Evolutionary conservation across 1,140 invertebrate species (phyloP).

Genomic region (Musca vetustissima): DNA sequence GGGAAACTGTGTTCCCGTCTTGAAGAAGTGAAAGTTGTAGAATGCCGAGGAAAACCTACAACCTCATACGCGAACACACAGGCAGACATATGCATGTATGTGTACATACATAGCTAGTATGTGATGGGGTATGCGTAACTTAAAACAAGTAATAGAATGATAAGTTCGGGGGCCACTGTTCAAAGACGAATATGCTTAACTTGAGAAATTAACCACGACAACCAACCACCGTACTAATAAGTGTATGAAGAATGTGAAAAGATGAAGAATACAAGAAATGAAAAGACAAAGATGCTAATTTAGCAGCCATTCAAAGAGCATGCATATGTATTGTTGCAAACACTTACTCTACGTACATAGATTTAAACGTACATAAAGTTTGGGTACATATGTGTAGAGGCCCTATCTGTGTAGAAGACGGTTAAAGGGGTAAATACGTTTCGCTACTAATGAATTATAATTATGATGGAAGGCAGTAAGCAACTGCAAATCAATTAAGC

Average conservation of each 20-base stretch:
- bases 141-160: neutral
- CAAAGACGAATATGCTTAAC: neutral
- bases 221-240: slow-evolving; percentile 21
- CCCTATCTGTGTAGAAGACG: neutral
- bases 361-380: no score
- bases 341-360: no score
- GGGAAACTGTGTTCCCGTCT: neutral
- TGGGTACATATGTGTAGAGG: no score
- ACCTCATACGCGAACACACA: no score
- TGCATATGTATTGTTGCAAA: neutral
- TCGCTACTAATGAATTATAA: slow-evolving; percentile 22
- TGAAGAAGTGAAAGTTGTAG: slow-evolving; percentile 21
- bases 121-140: no score
- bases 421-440: neutral
- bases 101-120: no score
- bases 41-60: neutral
- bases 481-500: neutral
- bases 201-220: slow-evolving; percentile 21
- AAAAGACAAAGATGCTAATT: slow-evolving; percentile 23
- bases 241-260: neutral
- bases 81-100: no score
- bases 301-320: slow-evolving; percentile 20
- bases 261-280: neutral
- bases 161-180: neutral
- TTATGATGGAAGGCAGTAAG: slow-evolving; percentile 3